Evolutionary conservation across 1,140 invertebrate genomes (phyloP).

Genomic region (Spodoptera litura): DNA sequence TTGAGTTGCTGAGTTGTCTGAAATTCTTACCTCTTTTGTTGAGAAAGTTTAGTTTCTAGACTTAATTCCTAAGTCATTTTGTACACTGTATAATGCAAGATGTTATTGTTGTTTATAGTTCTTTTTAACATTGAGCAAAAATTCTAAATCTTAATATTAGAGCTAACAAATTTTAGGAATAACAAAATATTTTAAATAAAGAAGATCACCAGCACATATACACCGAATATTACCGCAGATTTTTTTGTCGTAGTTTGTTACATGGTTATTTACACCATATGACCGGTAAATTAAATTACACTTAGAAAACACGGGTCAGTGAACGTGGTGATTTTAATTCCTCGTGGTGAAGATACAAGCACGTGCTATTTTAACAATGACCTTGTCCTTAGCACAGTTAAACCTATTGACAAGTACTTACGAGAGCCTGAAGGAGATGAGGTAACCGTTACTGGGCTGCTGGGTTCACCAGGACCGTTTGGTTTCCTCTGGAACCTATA

Average conservation of each 20-base stretch:
- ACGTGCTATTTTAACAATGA: constrained; percentile 51
- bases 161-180: no score
- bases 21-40: no score
- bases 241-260: neutral
- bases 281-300: constrained; percentile 16
- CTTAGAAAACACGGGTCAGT: constrained; percentile 44
- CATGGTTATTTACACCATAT: neutral
- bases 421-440: constrained; percentile 68
- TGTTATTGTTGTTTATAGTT: no score
- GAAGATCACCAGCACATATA: no score
- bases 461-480: constrained; percentile 65
- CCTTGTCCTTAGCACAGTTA: constrained; percentile 1
- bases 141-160: no score
- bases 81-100: no score
- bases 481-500: constrained; percentile 84
- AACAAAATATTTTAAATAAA: no score
- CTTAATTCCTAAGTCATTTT: no score
- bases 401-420: constrained; percentile 56
- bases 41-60: no score
- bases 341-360: constrained; percentile 55
- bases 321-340: constrained; percentile 55
- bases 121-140: no score
- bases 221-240: no score
- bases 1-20: no score
- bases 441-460: constrained; percentile 69